Conservation (phyloP, 2,113 vertebrate species). For the Bombycilla garrulus region DNA sequence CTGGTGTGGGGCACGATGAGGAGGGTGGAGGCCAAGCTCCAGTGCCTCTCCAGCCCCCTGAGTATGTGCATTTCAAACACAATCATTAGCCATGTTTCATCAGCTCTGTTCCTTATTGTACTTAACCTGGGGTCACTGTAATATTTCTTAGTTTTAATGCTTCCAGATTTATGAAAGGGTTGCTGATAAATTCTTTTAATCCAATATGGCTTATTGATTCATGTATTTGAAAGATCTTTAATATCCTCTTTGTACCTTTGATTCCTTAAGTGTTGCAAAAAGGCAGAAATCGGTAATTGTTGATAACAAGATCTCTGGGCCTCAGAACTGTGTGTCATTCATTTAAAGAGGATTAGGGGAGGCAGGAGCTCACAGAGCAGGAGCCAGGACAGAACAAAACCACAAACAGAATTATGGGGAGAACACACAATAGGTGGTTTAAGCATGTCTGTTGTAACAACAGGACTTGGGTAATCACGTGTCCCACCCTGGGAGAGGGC, state of each 20-base stretch:
- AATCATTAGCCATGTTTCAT: slow-evolving; percentile 1
- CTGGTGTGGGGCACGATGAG: background rate
- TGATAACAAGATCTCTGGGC: slow-evolving; percentile 71
- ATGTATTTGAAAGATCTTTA: slow-evolving; percentile 37
- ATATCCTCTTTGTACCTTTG: slow-evolving; percentile 53
- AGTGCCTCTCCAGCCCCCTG: background rate
- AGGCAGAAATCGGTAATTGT: slow-evolving; percentile 73
- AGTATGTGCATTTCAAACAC: background rate
- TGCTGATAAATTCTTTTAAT: slow-evolving; percentile 59
- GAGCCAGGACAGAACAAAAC: slow-evolving; percentile 76
- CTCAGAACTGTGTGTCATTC: slow-evolving; percentile 70
- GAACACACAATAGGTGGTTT: slow-evolving; percentile 83
- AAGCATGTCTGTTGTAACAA: slow-evolving; percentile 75
- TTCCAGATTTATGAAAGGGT: slow-evolving; percentile 42
- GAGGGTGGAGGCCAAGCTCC: background rate
- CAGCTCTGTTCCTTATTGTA: slow-evolving; percentile 28
- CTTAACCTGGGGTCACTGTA: slow-evolving; percentile 33
- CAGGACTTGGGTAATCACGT: slow-evolving; percentile 66
- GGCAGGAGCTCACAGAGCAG: slow-evolving; percentile 76
- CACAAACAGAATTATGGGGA: slow-evolving; percentile 82
- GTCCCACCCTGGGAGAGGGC: slow-evolving; percentile 66
- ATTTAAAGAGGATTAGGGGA: slow-evolving; percentile 76
- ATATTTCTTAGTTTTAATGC: slow-evolving; percentile 48
- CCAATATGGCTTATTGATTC: slow-evolving; percentile 45
- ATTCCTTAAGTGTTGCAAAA: slow-evolving; percentile 73